A percentile compares a stretch with the other conserved stretches of the same genome.
phyloP scores from a whole-genome alignment of 1,140 invertebrate genomes.

The Physella acuta region DNA sequence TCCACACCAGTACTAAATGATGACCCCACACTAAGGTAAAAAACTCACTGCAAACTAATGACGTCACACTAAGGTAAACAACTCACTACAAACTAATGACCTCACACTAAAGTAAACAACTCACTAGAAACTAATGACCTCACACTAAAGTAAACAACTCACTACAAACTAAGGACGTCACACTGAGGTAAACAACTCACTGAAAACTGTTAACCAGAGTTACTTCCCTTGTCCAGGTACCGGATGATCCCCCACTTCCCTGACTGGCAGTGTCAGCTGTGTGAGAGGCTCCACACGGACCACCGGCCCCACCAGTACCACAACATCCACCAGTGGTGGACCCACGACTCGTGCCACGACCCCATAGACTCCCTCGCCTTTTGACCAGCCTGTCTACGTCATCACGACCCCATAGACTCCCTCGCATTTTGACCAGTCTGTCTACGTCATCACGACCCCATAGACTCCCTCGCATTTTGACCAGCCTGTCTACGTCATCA shows the following conservation, averaged over 20 bases:
- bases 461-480: too few species aligned
- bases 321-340: conserved; percentile 14
- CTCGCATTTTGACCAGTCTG: too few species aligned
- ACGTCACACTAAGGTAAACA: not conserved
- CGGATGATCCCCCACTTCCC: conserved; percentile 2
- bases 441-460: too few species aligned
- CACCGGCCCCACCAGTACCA: not conserved
- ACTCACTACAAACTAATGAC: not conserved
- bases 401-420: conserved; percentile 17
- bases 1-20: too few species aligned
- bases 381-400: too few species aligned
- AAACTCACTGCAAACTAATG: not conserved
- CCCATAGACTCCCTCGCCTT: conserved; percentile 16
- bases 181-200: not conserved
- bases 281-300: conserved; percentile 19
- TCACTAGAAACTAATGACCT: not conserved
- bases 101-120: not conserved
- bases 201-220: too few species aligned
- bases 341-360: conserved; percentile 12
- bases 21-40: not conserved
- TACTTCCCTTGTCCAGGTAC: not conserved
- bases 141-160: too few species aligned
- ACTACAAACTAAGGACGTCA: not conserved
- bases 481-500: too few species aligned
- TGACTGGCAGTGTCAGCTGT: conserved; percentile 21